Base-by-base conservation (phyloP, 2,888 invertebrate species). In the Aelia acuminata region DNA sequence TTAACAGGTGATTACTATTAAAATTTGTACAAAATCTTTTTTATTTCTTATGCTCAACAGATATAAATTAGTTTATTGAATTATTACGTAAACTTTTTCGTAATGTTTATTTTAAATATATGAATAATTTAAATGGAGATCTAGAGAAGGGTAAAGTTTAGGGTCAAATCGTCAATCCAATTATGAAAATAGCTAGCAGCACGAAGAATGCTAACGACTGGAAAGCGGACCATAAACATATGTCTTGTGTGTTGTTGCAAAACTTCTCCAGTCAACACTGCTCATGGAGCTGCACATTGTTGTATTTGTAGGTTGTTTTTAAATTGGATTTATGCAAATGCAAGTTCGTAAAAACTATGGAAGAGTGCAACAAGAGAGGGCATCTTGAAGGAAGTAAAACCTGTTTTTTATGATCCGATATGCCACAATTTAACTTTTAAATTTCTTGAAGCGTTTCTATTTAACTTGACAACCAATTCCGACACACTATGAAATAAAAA, bases 191-290 rank as follows among this genome's bases (percentile, higher is more conserved):
- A 20, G 35, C 35, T 70, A 7, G 13, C 63, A 20, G 15, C 18
- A 70, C 63, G 18, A 70, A 35, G 63, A 70, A 70, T 70, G 31
- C 63, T 70, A 70, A 70, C 35, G 63, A 70, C 3, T 70, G 31
- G 63, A 70, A 70, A 70, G 63, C 10, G 2, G 31, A 18, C 4
- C 1, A 18, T 70, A 70, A 70, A 70, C 63, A 70, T 70, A 35
- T 70, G 3, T 70, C 63, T 70, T 70, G 26, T 26, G n/a, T 15
- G 26, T 7, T 8, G 20, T 35, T 35, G 35, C 63, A 70, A 70
- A 31, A 35, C 5, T 31, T 1, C 35, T 35, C 18, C 4, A 11
- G 31, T 5, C 63, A 35, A 18, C 31, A 7, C 63, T 70, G 35
- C 15, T 35, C 4, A 70, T 1, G 35, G 63, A 70, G 8, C 31